phyloP scores from a whole-genome alignment of 2,888 invertebrate genomes.

The Nebria brevicollis region DNA sequence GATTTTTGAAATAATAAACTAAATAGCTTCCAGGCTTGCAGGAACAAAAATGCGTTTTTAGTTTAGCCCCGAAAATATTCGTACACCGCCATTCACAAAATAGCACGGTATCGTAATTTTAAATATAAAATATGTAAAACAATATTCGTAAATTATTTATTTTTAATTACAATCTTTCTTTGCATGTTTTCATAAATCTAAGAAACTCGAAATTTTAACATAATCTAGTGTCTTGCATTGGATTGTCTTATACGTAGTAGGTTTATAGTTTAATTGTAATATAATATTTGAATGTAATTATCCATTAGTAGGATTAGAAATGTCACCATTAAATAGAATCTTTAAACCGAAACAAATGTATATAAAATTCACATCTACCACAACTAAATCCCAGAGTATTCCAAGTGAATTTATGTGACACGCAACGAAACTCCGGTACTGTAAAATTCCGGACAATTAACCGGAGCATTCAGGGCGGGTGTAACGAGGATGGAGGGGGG shows the following conservation, averaged over 20 bases:
- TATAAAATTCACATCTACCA: not conserved
- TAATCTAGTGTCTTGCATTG: too few relatives aligned
- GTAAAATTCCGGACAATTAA: conserved; percentile 45
- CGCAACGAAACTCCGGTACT: conserved; percentile 32
- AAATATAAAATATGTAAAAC: not conserved
- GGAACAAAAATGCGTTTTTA: not conserved
- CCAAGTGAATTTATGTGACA: conserved; percentile 38
- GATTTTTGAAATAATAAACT: not conserved
- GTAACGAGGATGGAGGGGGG: not conserved
- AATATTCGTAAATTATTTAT: not conserved
- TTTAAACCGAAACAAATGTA: not conserved
- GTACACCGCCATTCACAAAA: not conserved
- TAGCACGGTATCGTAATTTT: not conserved
- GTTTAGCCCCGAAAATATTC: too few relatives aligned
- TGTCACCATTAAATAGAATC: not conserved
- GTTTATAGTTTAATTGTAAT: too few relatives aligned
- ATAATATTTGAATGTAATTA: too few relatives aligned
- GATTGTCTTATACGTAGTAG: too few relatives aligned
- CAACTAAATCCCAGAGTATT: conserved; percentile 42
- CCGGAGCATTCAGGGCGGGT: not conserved
- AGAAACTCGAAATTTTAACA: too few relatives aligned
- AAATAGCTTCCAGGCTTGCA: not conserved
- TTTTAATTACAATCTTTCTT: not conserved
- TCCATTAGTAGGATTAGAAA: too few relatives aligned
- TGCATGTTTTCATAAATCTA: too few relatives aligned